Evolutionary conservation across 2,888 invertebrate genomes (phyloP).

Genomic region (Calephelis perditalis): DNA sequence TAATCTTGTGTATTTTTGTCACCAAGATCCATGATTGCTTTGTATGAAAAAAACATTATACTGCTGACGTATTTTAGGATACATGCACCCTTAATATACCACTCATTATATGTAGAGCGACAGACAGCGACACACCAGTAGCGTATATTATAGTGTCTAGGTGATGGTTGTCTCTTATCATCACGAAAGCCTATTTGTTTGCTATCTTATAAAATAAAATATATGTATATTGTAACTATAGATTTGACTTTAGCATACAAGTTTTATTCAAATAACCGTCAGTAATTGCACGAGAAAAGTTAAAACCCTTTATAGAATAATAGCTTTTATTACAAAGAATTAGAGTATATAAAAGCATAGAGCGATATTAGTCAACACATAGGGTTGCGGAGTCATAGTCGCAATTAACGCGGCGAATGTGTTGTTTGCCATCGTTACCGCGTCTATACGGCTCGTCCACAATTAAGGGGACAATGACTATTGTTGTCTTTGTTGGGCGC

Average conservation of each 20-base stretch:
- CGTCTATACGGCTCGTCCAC: conserved; percentile 29
- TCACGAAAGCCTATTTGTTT: too few species aligned
- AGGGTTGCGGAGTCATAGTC: conserved; percentile 27
- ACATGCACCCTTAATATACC: too few species aligned
- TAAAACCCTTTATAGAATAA: not conserved
- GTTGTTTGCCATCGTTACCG: conserved; percentile 30
- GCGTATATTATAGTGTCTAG: too few species aligned
- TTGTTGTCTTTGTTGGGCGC: conserved; percentile 16
- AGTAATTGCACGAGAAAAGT: conserved; percentile 26
- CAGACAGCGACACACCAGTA: too few species aligned
- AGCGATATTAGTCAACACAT: conserved; percentile 19
- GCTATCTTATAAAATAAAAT: too few species aligned
- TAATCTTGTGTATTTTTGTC: too few species aligned
- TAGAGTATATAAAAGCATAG: conserved; percentile 21
- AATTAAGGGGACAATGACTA: conserved; percentile 22
- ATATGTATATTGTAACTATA: not conserved
- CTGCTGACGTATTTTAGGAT: too few species aligned
- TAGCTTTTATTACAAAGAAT: not conserved
- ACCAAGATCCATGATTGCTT: too few species aligned
- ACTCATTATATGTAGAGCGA: too few species aligned
- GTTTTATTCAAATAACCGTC: conserved; percentile 29
- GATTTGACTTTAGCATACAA: conserved; percentile 20
- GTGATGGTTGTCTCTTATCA: too few species aligned
- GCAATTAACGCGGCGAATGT: conserved; percentile 33
- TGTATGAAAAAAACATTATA: too few species aligned